Percentiles rank a stretch among this genome's conserved stretches.
Conservation (phyloP, 2,888 invertebrate genomes). For the Biston stratarius region DNA sequence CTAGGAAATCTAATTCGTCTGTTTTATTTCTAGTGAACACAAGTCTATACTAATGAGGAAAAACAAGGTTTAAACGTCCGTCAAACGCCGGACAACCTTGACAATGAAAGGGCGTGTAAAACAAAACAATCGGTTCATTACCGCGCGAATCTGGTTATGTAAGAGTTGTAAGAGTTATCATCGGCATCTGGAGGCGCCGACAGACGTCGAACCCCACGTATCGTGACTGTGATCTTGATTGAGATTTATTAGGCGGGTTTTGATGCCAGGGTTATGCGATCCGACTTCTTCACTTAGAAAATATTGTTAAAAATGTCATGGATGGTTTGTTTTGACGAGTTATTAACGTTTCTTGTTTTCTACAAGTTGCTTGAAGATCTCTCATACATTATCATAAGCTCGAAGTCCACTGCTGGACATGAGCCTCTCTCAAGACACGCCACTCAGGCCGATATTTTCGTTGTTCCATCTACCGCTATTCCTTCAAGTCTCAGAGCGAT, state of each 20-base stretch:
- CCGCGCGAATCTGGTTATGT: conserved; percentile 77
- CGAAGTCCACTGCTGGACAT: too few relatives aligned
- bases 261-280: conserved; percentile 47
- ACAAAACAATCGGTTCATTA: conserved; percentile 71
- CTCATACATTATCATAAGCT: too few relatives aligned
- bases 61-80: too few relatives aligned
- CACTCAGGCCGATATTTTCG: too few relatives aligned
- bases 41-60: too few relatives aligned
- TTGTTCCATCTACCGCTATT: too few relatives aligned
- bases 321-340: not conserved
- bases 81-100: conserved; percentile 32
- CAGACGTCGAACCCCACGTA: conserved; percentile 60
- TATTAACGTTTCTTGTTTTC: not conserved
- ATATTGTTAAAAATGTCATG: not conserved
- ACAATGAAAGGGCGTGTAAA: conserved; percentile 49
- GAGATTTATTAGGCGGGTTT: conserved; percentile 79
- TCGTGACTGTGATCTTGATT: conserved; percentile 80
- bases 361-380: too few relatives aligned
- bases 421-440: too few relatives aligned
- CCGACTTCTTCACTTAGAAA: not conserved
- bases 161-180: conserved; percentile 56
- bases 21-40: too few relatives aligned
- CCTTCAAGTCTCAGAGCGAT: too few relatives aligned
- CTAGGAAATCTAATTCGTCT: too few relatives aligned
- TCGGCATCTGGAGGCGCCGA: conserved; percentile 61